Percentiles rank a stretch among this genome's conserved stretches.
These are phyloP conservation scores for Coreius guichenoti DNA, from an alignment of 2,797 vertebrate genomes.

Conservation along the genomic window DNA sequence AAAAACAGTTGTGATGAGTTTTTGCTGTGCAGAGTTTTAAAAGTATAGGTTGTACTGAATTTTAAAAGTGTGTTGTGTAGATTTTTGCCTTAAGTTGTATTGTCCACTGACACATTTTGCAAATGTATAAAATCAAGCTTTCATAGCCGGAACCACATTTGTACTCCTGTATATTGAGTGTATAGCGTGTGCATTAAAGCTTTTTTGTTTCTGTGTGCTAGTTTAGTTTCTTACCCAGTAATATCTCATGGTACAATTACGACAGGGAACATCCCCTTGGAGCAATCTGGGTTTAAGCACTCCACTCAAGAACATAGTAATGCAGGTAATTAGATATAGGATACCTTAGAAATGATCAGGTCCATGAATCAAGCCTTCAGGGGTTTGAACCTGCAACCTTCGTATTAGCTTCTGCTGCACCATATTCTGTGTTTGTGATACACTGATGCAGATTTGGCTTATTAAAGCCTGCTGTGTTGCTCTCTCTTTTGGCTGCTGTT, in stretches of 20 bases:
- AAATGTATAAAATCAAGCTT: neutral
- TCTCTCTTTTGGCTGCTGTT: conserved; percentile 14
- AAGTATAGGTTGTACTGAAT: neutral
- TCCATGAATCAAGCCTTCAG: conserved; percentile 27
- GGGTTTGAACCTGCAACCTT: conserved; percentile 23
- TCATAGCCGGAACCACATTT: neutral
- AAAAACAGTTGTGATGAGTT: neutral
- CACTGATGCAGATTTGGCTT: neutral
- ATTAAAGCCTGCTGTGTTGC: conserved; percentile 15
- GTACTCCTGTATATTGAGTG: neutral
- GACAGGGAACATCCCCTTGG: neutral
- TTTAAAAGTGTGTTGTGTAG: neutral
- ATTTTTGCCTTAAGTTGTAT: neutral
- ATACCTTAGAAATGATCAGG: conserved; percentile 19
- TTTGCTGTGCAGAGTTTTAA: neutral
- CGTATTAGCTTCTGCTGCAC: conserved; percentile 15
- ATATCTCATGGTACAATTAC: neutral
- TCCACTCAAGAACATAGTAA: neutral
- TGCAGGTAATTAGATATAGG: conserved; percentile 2
- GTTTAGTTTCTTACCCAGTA: conserved; percentile 22
- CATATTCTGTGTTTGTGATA: conserved; percentile 17
- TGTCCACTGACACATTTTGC: neutral
- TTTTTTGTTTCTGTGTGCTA: neutral
- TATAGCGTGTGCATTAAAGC: neutral
- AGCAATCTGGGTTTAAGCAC: conserved; percentile 19